Percentiles rank a stretch among this genome's conserved stretches.
Evolutionary conservation across 2,113 vertebrate species (phyloP).

Genomic region (Anguilla japonica): DNA sequence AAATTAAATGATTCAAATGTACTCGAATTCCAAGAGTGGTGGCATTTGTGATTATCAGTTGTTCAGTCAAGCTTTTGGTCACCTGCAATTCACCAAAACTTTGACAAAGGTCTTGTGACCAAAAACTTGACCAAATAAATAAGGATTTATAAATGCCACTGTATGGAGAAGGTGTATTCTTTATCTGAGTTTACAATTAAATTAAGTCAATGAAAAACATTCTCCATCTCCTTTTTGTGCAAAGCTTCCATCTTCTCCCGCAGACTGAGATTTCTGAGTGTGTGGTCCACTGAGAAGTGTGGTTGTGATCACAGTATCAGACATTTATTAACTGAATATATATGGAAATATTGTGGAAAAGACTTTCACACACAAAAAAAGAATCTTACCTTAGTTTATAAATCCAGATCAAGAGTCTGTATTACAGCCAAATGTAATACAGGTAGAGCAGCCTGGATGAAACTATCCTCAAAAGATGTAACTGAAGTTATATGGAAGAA

Average conservation of each 20-base stretch:
- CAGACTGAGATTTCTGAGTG: slow-evolving; percentile 15
- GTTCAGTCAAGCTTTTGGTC: neutral
- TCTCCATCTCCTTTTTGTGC: slow-evolving; percentile 28
- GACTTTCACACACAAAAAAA: slow-evolving; percentile 22
- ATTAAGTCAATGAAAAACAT: slow-evolving; percentile 33
- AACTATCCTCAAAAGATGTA: neutral
- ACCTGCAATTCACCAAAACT: no score
- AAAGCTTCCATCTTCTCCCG: slow-evolving; percentile 39
- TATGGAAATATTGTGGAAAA: neutral
- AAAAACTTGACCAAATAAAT: no score
- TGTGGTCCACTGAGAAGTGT: slow-evolving; percentile 47
- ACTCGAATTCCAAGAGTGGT: neutral
- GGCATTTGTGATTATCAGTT: neutral
- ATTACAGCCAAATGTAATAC: slow-evolving; percentile 20
- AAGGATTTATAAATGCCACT: no score
- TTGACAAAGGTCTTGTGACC: no score
- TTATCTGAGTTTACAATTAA: slow-evolving; percentile 10
- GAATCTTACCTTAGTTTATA: slow-evolving; percentile 33
- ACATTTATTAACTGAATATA: neutral
- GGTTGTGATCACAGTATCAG: slow-evolving; percentile 32
- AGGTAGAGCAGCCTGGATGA: slow-evolving; percentile 40
- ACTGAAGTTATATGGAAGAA: slow-evolving; percentile 13
- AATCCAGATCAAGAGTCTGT: slow-evolving; percentile 16
- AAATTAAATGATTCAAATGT: neutral
- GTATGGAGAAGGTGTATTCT: no score